Percentiles rank a stretch among this genome's conserved stretches.
These are phyloP conservation scores for Anaspis maculata DNA, from an alignment of 2,888 invertebrate genomes.

Conservation along the genomic window DNA sequence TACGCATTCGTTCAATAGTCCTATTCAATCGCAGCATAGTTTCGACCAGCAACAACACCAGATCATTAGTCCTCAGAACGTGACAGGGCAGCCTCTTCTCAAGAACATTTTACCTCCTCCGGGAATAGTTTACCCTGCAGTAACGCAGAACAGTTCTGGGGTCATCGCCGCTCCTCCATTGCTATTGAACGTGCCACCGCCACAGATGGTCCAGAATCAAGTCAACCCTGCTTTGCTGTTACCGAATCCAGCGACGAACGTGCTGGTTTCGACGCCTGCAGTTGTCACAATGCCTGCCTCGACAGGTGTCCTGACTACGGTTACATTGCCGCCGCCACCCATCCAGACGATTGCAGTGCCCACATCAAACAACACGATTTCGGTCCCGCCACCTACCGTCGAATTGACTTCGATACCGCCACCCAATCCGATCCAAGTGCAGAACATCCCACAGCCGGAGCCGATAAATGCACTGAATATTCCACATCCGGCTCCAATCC, in stretches of 20 bases:
- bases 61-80: conserved; percentile 28
- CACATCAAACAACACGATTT: conserved; percentile 16
- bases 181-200: conserved; percentile 37
- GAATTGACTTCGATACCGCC: conserved; percentile 41
- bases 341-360: conserved; percentile 7
- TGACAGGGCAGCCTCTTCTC: conserved; percentile 35
- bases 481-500: conserved; percentile 41
- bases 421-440: conserved; percentile 41
- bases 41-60: conserved; percentile 16
- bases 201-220: conserved; percentile 32
- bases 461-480: conserved; percentile 47
- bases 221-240: conserved; percentile 15
- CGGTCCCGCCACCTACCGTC: conserved; percentile 35
- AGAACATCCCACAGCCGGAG: conserved; percentile 46
- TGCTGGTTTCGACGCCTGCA: conserved; percentile 19
- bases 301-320: conserved; percentile 31
- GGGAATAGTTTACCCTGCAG: conserved; percentile 13
- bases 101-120: conserved; percentile 25
- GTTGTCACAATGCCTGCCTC: conserved; percentile 20
- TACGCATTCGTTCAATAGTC: conserved; percentile 31
- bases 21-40: conserved; percentile 14
- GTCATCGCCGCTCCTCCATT: conserved; percentile 36
- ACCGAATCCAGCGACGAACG: conserved; percentile 18
- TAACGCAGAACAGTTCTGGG: conserved; percentile 20
- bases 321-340: conserved; percentile 32